Percentiles rank a stretch among this genome's conserved stretches.
These are phyloP conservation scores for Platichthys stellatus DNA, from an alignment of 2,113 vertebrate species.

Conservation along the genomic window DNA sequence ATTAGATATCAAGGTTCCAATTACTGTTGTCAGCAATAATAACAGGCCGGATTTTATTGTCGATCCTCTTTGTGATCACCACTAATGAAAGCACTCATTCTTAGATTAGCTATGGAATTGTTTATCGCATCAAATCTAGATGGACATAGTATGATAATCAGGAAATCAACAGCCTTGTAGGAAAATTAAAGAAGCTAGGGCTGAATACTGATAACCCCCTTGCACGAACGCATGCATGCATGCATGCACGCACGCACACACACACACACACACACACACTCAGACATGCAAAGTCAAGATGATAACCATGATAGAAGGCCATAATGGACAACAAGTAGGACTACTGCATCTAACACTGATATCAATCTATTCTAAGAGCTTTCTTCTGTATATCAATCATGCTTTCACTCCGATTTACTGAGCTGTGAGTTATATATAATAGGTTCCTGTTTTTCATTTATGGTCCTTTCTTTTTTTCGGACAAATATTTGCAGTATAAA, in stretches of 20 bases:
- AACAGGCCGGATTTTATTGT: constrained; percentile 20
- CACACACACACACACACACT: background rate
- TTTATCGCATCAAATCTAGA: background rate
- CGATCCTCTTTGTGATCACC: background rate
- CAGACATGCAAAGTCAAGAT: background rate
- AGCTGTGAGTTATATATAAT: constrained; percentile 27
- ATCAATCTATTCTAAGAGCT: constrained; percentile 24
- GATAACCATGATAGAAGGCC: constrained; percentile 8
- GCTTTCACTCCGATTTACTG: too few species aligned
- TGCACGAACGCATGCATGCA: too few species aligned
- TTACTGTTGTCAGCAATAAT: constrained; percentile 20
- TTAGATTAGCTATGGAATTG: constrained; percentile 3
- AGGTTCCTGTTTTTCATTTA: constrained; percentile 36
- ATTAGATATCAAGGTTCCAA: constrained; percentile 24
- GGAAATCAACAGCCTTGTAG: background rate
- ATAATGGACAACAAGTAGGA: background rate
- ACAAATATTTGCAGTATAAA: constrained; percentile 54
- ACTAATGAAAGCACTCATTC: background rate
- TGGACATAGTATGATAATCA: background rate
- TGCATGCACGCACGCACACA: too few species aligned
- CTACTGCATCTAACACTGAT: constrained; percentile 9
- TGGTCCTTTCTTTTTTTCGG: constrained; percentile 2
- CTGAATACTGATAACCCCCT: background rate
- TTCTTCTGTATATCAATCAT: background rate
- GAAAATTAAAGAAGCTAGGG: background rate